Base-by-base conservation (phyloP, 2,113 vertebrate species). In the Himantopus leucocephalus region DNA sequence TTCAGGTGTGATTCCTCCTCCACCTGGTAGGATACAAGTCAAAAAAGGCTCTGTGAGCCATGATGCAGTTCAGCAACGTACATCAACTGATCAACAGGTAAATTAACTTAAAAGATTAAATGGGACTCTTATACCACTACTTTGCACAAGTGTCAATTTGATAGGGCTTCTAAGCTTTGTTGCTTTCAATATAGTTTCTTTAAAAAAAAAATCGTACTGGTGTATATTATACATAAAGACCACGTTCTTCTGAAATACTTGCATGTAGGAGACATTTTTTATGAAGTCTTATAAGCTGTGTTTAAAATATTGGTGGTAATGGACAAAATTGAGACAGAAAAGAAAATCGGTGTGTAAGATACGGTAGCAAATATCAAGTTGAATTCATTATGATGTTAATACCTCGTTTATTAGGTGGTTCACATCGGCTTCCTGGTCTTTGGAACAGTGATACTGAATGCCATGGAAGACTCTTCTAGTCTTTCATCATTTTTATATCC, bases 1-100 rank as follows among this genome's bases (percentile, higher is more conserved):
- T 95, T 98, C 99, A 43, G 99, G 99, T 60, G 99, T 99, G 62
- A 99, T 99, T 91, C 99, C 99, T 88, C 98, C 99, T 85, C 99
- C 99, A 14, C 99, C 99, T 35, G 99, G 98, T 89, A 98, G 99
- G 90, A 98, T 98, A 66, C 99, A 99, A 94, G 98, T 98, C 94
- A 99, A 99, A 98, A 99, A 99, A 96, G 98, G 98, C 90, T 99
- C 99, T n/a, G 96, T 98, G 75, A 98, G 98, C 84, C 99, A 99
- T 26, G 99, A 99, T 96, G 94, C 98, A 29, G 98, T 98, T 95
- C 99, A 99, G 96, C 97, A 99, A 55, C 98, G 98, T 86, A 94
- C 98, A 37, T 95, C 99, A 77, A 93, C 98, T 88, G 99, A 99
- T 66, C 96, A 98, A 67, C 99, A 99, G 99, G 99, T 99, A 97